A percentile compares a stretch with the other conserved stretches of the same genome.
Conservation (phyloP, 2,888 invertebrate genomes). For the Ptilodon capucinus region DNA sequence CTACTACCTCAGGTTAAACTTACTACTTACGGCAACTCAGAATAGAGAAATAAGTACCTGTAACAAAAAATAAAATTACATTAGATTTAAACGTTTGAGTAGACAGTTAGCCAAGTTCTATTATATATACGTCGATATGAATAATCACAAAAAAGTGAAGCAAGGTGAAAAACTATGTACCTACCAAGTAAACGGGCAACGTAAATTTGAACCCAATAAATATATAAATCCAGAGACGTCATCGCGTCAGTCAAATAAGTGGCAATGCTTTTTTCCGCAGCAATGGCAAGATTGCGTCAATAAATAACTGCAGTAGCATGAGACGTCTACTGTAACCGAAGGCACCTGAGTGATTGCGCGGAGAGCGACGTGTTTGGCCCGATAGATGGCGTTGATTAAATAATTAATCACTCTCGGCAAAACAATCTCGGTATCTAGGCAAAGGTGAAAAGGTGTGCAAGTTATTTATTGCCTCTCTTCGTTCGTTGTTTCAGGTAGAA, state of each 20-base stretch:
- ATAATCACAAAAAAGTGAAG: too few species aligned
- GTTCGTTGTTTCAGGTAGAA: too few species aligned
- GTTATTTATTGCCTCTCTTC: too few species aligned
- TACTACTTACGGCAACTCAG: constrained; percentile 10
- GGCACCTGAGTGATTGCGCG: constrained; percentile 66
- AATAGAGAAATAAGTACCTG: constrained; percentile 39
- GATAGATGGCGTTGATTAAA: constrained; percentile 73
- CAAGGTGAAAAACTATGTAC: too few species aligned
- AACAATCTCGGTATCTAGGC: constrained; percentile 5
- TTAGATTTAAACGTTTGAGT: too few species aligned
- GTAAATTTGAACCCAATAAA: constrained; percentile 60
- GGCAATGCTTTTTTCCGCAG: constrained; percentile 56
- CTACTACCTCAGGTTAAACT: neutral
- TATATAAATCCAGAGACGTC: constrained; percentile 53
- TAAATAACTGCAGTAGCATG: constrained; percentile 67
- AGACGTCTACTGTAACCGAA: constrained; percentile 55
- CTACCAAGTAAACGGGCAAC: constrained; percentile 43
- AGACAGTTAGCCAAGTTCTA: too few species aligned
- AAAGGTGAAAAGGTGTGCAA: too few species aligned
- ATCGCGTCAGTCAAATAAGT: constrained; percentile 60
- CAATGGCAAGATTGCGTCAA: constrained; percentile 69
- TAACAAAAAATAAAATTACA: constrained; percentile 23
- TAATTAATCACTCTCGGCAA: constrained; percentile 62
- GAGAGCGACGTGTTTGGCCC: constrained; percentile 59
- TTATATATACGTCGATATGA: too few species aligned